Percentiles rank a stretch among this genome's conserved stretches.
These are phyloP conservation scores for Pristionchus japonicus DNA, from an alignment of 2,888 invertebrate species.

Conservation along the genomic window DNA sequence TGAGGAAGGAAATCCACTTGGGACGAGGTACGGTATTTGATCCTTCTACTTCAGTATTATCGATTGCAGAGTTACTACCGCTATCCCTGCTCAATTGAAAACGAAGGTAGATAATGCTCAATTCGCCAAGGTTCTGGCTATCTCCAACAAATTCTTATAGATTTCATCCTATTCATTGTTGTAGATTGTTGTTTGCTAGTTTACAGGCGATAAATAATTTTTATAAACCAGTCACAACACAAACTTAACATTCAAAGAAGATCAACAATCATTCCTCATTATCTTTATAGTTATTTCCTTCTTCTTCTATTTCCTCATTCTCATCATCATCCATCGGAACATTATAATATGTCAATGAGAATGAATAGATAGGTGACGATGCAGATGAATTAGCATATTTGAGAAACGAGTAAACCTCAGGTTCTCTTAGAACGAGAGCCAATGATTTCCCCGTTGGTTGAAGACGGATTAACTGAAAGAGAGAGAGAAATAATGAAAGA, in stretches of 20 bases:
- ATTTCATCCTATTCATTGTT: slow-evolving; percentile 3
- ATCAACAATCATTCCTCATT: background rate
- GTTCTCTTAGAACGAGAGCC: slow-evolving; percentile 67
- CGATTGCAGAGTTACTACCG: slow-evolving; percentile 85
- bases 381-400: slow-evolving; percentile 65
- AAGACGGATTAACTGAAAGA: slow-evolving; percentile 18
- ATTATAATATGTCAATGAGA: slow-evolving; percentile 56
- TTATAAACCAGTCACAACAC: background rate
- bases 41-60: background rate
- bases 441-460: slow-evolving; percentile 58
- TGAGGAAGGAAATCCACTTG: slow-evolving; percentile 90
- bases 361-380: slow-evolving; percentile 52
- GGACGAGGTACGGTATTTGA: slow-evolving; percentile 80
- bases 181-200: background rate
- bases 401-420: slow-evolving; percentile 68
- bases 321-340: slow-evolving; percentile 44
- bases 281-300: too few relatives aligned
- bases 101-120: slow-evolving; percentile 64
- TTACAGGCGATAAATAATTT: background rate
- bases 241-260: slow-evolving; percentile 12
- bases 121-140: slow-evolving; percentile 73
- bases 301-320: too few relatives aligned
- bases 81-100: slow-evolving; percentile 83
- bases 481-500: too few relatives aligned
- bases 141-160: slow-evolving; percentile 73